phyloP scores from a whole-genome alignment of 2,113 vertebrate species.

The Antidorcas marsupialis region DNA sequence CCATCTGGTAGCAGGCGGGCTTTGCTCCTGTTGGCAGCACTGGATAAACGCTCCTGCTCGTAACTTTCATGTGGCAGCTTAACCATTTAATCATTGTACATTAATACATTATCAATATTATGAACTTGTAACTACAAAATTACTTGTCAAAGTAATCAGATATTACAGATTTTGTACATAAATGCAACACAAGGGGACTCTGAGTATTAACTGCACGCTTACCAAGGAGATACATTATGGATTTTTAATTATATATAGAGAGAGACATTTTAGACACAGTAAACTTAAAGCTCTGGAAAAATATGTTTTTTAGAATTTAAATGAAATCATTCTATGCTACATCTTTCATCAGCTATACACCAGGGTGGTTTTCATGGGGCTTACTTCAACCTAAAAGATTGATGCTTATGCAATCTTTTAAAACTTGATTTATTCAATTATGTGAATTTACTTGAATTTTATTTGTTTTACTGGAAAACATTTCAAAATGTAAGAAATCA shows the following conservation, averaged over 20 bases:
- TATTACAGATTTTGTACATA: slow-evolving; percentile 75
- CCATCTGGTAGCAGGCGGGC: slow-evolving; percentile 70
- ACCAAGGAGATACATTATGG: slow-evolving; percentile 32
- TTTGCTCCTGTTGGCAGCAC: slow-evolving; percentile 74
- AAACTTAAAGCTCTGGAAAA: slow-evolving; percentile 48
- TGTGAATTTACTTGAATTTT: slow-evolving; percentile 77
- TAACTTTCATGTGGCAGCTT: slow-evolving; percentile 79
- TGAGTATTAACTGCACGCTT: slow-evolving; percentile 61
- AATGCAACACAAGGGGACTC: slow-evolving; percentile 59
- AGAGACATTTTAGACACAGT: not conserved
- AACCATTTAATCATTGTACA: slow-evolving; percentile 81
- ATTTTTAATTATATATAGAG: not conserved
- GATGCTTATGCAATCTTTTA: not conserved
- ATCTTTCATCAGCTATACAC: not conserved
- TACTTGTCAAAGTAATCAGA: slow-evolving; percentile 80
- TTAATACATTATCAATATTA: slow-evolving; percentile 83
- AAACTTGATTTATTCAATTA: slow-evolving; percentile 73
- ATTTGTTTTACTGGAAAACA: slow-evolving; percentile 69
- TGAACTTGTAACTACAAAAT: slow-evolving; percentile 79
- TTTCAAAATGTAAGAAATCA: slow-evolving; percentile 68
- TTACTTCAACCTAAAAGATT: slow-evolving; percentile 26
- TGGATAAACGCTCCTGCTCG: slow-evolving; percentile 68
- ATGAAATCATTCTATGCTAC: not conserved
- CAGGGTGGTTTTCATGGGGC: not conserved
- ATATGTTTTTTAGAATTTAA: not conserved